A percentile compares a stretch with the other conserved stretches of the same genome.
Conservation (phyloP, 2,888 invertebrate species). For the Hemicrepidius hirtus region DNA sequence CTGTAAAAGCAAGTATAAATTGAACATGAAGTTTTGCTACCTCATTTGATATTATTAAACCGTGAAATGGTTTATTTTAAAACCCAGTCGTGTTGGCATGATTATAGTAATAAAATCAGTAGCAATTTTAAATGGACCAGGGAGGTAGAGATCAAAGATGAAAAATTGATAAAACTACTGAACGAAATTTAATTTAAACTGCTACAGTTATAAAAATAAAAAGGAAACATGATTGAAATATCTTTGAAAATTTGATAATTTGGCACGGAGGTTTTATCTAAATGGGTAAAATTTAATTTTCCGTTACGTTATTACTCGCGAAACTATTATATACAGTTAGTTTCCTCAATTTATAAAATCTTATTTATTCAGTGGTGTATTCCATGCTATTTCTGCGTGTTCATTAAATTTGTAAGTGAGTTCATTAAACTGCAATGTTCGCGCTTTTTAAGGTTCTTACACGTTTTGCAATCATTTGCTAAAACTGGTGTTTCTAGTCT, state of each 20-base stretch:
- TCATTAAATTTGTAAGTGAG: slow-evolving; percentile 39
- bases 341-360: slow-evolving; percentile 19
- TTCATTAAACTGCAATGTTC: slow-evolving; percentile 47
- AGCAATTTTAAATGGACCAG: neutral
- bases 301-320: slow-evolving; percentile 13
- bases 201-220: neutral
- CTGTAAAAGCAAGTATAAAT: slow-evolving; percentile 33
- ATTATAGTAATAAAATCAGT: neutral
- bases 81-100: neutral
- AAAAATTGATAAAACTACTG: neutral
- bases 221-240: neutral
- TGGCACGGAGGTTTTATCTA: neutral
- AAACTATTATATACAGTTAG: slow-evolving; percentile 23
- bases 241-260: slow-evolving; percentile 11
- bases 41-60: slow-evolving; percentile 32
- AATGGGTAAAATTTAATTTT: slow-evolving; percentile 17
- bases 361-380: slow-evolving; percentile 22
- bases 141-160: neutral
- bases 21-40: slow-evolving; percentile 18
- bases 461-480: slow-evolving; percentile 43
- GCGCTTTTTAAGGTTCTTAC: slow-evolving; percentile 37
- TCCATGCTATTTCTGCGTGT: slow-evolving; percentile 7
- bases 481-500: slow-evolving; percentile 50
- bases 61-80: slow-evolving; percentile 14
- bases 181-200: slow-evolving; percentile 4